Base-by-base conservation (phyloP, 23 tunicate species). In the Corella eumyota region DNA sequence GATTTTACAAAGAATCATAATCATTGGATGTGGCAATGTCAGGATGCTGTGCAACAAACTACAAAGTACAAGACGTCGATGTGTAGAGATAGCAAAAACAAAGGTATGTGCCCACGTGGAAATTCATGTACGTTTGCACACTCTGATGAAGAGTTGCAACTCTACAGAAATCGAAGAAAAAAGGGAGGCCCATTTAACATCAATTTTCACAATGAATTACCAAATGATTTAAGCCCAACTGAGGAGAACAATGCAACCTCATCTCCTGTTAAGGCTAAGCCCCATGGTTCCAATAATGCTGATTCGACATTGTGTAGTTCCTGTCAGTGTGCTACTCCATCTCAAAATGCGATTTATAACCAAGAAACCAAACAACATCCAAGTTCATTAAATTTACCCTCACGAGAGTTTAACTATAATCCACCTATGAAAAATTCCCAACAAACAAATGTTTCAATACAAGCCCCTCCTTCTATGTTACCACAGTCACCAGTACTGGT, bases 91-190 rank as follows among this genome's bases (percentile, higher is more conserved):
- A 59, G 50, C 24, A 77, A 66, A 29, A 86, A 56, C 51, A 86
- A 77, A 67, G 86, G 95, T 7, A 49, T 71, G 20, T 86, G 95
- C 51, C 95, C 95, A 38, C 71, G 95, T 50, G 95, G 95, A 9
- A 48, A 64, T 4, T 25, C 85, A 24, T 86, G 95, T 44, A 86
- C 95, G 15, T 86, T 86, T 66, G 95, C 95, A 6, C 95, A 86
- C 65, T 36, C 80, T 32, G 95, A 86, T 33, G 86, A 73, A 21
- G 95, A 86, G 61, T 53, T 86, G 31, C 95, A 86, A 29, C 64
- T 32, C 36, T 65, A 86, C 45, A 33, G 95, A 36, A 86, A 78
- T 28, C 59, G 73, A 34, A 37, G 76, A 29, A 82, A 82, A 51
- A 86, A 77, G 34, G 78, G 77, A 9, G 72, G 78, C 4, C 64